Evolutionary conservation across 1,140 invertebrate genomes (phyloP), one percentile per base, ranked within the genome.

Genomic region (Macrostomum lignano): DNA sequence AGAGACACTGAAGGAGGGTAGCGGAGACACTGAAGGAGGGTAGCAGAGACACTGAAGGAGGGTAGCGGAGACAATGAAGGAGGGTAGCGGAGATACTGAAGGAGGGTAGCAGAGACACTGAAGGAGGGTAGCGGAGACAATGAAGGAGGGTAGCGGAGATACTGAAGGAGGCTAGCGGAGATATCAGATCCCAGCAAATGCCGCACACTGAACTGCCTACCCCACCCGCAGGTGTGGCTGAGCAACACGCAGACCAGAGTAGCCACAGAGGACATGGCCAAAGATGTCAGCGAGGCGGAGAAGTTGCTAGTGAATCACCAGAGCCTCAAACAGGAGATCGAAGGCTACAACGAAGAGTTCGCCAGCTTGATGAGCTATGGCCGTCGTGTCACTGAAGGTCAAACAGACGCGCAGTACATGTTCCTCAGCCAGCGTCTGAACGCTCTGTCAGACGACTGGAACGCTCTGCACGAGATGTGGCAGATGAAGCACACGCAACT

Each of bases 341-440:
- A 94, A 52, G 91, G 88, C 47, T 96, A 96, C 51, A 82, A 72
- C 28, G 78, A 88, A 42, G 88, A 96, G 52, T 93, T 91, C 52
- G 55, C 72, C 40, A 84, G 82, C 61, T 94, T 98, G 82, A 93
- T 94, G 74, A 82, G 91, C 44, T 96, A 93, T 52, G 91, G 91
- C 31, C 81, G 93, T 47, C 70, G 74, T 45, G 68, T 88, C 33
- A 86, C 79, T 31, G 73, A 72, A 36, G 79, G 48, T 29, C 64
- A 67, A 41, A 44, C 46, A 25, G 91, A 98, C 62, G 81, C 86
- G 33, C 86, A 96, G 58, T 93, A 94, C 60, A 91, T 94, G 81
- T 94, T 94, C 71, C 60, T 94, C 43, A 66, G 79, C 32, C 46
- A 65, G 58, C 67, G 91, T 37, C 61, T 98, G 37, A 91, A 88